Percentiles rank a stretch among this genome's conserved stretches.
Conservation (phyloP, 2,113 vertebrate genomes). For the Heterotis niloticus region DNA sequence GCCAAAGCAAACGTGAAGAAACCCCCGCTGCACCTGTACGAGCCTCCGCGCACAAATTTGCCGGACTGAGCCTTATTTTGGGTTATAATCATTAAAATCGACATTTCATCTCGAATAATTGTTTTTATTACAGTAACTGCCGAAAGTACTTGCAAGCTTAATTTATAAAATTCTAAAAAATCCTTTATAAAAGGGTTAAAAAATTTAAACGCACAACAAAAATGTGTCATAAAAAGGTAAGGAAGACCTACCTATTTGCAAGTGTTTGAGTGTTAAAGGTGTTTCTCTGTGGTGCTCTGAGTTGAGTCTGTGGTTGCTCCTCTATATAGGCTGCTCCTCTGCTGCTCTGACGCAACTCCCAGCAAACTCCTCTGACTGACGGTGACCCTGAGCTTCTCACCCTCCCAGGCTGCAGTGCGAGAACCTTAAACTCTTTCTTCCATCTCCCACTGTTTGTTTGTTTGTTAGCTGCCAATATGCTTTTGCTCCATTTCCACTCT, state of each 20-base stretch:
- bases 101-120: background rate
- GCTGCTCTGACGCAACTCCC: constrained; percentile 43
- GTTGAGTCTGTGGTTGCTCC: constrained; percentile 6
- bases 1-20: too few relatives aligned
- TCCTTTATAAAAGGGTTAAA: background rate
- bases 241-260: constrained; percentile 50
- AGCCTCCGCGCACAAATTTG: too few relatives aligned
- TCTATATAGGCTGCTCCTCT: constrained; percentile 53
- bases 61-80: too few relatives aligned
- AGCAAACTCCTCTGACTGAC: constrained; percentile 46
- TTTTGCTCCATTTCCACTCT: too few relatives aligned
- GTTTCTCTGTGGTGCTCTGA: constrained; percentile 11
- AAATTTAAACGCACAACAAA: background rate
- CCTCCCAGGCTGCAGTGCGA: background rate
- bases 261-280: constrained; percentile 34
- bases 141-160: too few relatives aligned
- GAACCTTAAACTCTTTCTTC: background rate
- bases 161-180: too few relatives aligned
- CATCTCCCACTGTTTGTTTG: too few relatives aligned
- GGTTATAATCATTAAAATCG: too few relatives aligned
- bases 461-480: too few relatives aligned
- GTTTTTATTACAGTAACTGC: too few relatives aligned
- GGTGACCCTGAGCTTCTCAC: constrained; percentile 37
- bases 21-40: too few relatives aligned
- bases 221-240: background rate